Evolutionary conservation across 2,113 vertebrate genomes (phyloP).

Genomic region (Otocyon megalotis): DNA sequence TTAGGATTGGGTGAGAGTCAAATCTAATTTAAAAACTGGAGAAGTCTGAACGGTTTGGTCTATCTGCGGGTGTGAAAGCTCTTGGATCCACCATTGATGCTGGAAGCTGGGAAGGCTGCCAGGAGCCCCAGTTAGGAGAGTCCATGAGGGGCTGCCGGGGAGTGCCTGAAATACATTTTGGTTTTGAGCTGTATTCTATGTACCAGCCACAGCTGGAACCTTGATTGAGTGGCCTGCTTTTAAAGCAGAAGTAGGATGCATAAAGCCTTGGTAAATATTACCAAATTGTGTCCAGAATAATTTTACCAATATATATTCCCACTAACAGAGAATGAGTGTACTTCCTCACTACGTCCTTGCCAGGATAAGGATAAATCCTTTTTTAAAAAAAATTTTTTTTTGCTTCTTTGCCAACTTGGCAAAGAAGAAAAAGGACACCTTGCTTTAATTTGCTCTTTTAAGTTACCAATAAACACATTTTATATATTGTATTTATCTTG

Average conservation of each 20-base stretch:
- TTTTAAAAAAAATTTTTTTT: not conserved
- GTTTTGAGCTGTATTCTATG: constrained; percentile 63
- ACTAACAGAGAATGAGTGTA: not conserved
- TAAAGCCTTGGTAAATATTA: constrained; percentile 59
- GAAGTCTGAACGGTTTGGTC: not conserved
- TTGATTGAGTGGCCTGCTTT: not conserved
- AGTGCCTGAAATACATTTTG: constrained; percentile 51
- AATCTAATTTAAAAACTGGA: not conserved
- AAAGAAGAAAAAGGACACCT: constrained; percentile 30
- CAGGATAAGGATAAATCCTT: constrained; percentile 27
- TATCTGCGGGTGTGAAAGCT: not conserved
- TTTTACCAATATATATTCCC: constrained; percentile 45
- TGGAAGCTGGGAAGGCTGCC: not conserved
- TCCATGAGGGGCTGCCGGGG: not conserved
- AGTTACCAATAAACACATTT: not conserved
- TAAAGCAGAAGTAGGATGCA: constrained; percentile 38
- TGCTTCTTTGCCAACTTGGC: not conserved
- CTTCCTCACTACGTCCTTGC: not conserved
- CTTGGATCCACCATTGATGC: not conserved
- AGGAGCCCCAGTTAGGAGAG: not conserved
- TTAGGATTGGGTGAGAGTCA: not conserved
- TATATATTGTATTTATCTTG: not conserved
- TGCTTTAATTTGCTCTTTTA: constrained; percentile 39
- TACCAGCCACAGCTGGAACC: constrained; percentile 47
- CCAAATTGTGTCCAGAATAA: constrained; percentile 60